phyloP scores from a whole-genome alignment of 2,113 vertebrate species.

The Eudyptes chrysolophus region DNA sequence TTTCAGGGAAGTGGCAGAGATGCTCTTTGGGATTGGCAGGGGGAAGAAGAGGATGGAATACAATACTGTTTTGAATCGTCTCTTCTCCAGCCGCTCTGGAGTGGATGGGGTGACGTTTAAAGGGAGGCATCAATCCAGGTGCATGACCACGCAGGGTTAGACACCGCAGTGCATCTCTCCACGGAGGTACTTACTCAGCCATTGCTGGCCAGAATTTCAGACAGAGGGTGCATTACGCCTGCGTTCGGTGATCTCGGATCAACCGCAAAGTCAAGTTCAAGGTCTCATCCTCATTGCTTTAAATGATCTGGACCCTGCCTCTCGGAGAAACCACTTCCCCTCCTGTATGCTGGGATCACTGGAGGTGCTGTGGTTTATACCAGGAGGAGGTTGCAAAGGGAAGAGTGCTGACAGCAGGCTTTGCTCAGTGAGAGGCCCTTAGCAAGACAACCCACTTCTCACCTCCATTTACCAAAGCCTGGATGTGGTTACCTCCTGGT shows the following conservation, averaged over 20 bases:
- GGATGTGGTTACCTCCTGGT: background rate
- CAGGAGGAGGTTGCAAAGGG: background rate
- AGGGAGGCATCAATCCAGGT: background rate
- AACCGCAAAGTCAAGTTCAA: background rate
- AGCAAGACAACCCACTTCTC: background rate
- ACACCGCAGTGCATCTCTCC: background rate
- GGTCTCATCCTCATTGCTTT: background rate
- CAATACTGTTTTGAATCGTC: accelerated
- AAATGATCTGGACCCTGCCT: background rate
- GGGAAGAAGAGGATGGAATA: background rate
- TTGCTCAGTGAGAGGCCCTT: background rate
- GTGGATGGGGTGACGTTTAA: background rate
- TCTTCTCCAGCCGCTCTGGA: background rate
- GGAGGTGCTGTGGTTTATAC: background rate
- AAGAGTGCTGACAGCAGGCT: conserved; percentile 40
- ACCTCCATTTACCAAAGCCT: background rate
- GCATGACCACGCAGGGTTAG: accelerated
- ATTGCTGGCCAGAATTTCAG: background rate
- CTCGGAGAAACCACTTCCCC: background rate
- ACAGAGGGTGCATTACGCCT: accelerated
- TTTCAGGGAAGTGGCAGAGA: background rate
- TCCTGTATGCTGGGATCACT: background rate
- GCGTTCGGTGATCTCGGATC: background rate
- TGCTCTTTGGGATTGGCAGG: background rate
- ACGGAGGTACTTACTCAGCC: background rate